These are phyloP conservation scores for Scaptomyza montana DNA, from an alignment of 1,140 invertebrate species.

Conservation along the genomic window DNA sequence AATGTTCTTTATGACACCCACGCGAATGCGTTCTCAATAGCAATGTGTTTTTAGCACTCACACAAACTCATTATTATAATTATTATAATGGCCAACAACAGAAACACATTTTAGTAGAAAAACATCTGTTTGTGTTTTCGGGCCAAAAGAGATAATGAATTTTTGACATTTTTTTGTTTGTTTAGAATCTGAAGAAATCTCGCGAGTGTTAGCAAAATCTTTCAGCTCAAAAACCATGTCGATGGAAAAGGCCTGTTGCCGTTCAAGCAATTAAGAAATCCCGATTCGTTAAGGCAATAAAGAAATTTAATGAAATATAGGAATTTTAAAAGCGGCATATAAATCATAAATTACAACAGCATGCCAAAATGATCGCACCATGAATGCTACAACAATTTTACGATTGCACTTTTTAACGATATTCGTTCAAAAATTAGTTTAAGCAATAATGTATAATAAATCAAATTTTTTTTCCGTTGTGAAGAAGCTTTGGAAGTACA, in stretches of 20 bases:
- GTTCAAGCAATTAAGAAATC: constrained; percentile 31
- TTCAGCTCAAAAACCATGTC: constrained; percentile 1
- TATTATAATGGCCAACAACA: constrained; percentile 47
- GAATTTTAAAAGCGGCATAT: constrained; percentile 41
- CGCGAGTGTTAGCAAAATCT: not conserved
- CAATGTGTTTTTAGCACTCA: constrained; percentile 42
- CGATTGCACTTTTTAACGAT: constrained; percentile 54
- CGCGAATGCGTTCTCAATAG: constrained; percentile 53
- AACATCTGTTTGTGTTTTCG: constrained; percentile 59
- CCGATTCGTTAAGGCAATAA: constrained; percentile 28
- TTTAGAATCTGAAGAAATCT: constrained; percentile 51
- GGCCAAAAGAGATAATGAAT: constrained; percentile 20
- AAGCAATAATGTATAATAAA: not conserved
- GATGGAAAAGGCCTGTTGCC: constrained; percentile 64
- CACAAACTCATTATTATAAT: constrained; percentile 11
- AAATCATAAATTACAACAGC: constrained; percentile 61
- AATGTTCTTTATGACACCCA: constrained; percentile 45
- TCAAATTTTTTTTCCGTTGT: too few relatives aligned
- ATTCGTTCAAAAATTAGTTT: constrained; percentile 48
- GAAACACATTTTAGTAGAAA: constrained; percentile 35
- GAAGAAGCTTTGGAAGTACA: too few relatives aligned
- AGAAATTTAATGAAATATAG: constrained; percentile 38
- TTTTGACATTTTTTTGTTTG: constrained; percentile 60
- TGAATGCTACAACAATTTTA: constrained; percentile 45
- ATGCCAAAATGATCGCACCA: constrained; percentile 28